Evolutionary conservation across 2,797 vertebrate genomes (phyloP).

Genomic region (Miichthys miiuy): DNA sequence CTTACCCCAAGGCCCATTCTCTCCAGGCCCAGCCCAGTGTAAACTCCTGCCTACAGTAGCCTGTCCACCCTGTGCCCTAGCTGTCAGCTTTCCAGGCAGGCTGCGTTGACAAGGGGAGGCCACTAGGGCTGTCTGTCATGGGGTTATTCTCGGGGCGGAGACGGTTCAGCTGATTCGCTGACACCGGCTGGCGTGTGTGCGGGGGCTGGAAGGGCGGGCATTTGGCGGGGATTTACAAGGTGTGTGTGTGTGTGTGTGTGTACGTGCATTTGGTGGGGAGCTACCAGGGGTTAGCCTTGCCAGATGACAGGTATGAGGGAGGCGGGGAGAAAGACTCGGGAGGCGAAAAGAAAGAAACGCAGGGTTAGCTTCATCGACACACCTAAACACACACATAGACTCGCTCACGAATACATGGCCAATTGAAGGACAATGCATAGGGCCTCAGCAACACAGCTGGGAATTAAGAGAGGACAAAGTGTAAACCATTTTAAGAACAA

Average conservation of each 20-base stretch:
- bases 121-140: constrained; percentile 87
- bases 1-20: constrained; percentile 55
- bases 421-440: constrained; percentile 82
- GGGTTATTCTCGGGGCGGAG: constrained; percentile 85
- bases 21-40: constrained; percentile 62
- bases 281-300: constrained; percentile 83
- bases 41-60: constrained; percentile 74
- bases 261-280: constrained; percentile 79
- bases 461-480: constrained; percentile 52
- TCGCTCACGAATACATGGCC: constrained; percentile 46
- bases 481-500: constrained; percentile 3
- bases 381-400: constrained; percentile 66
- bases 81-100: constrained; percentile 85
- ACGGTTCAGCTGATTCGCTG: constrained; percentile 87
- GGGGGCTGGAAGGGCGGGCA: constrained; percentile 78
- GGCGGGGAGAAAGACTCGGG: constrained; percentile 69
- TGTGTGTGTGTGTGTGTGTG: constrained; percentile 50
- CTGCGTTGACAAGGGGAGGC: constrained; percentile 83
- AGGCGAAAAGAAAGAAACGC: constrained; percentile 70
- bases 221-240: constrained; percentile 76
- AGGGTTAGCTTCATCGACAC: constrained; percentile 64
- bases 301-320: constrained; percentile 83
- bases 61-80: constrained; percentile 83
- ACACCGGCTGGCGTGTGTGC: constrained; percentile 77
- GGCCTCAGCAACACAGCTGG: constrained; percentile 80